Evolutionary conservation across 2,888 invertebrate species (phyloP).

Genomic region (Morinoia aosen): DNA sequence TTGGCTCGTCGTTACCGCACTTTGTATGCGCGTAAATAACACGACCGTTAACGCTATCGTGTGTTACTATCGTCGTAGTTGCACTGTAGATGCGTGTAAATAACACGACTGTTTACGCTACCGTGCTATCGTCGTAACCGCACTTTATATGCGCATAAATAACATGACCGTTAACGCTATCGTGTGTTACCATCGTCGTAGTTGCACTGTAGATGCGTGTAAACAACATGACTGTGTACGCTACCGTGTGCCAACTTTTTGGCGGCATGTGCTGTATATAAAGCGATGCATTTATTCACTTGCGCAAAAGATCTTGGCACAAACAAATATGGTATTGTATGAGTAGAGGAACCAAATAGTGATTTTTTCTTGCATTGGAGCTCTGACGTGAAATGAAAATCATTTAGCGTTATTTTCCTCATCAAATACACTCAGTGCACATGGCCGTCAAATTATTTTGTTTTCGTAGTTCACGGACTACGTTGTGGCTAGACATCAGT

Average conservation of each 20-base stretch:
- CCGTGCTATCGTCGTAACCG: background rate
- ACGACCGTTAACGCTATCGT: background rate
- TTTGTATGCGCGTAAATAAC: background rate
- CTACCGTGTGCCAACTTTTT: background rate
- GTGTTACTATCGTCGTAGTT: background rate
- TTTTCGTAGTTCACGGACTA: background rate
- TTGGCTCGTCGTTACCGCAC: background rate
- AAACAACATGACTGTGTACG: background rate
- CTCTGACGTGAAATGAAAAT: background rate
- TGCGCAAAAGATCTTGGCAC: background rate
- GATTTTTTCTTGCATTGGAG: background rate
- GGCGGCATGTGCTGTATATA: background rate
- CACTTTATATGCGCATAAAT: background rate
- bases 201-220: background rate
- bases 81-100: background rate
- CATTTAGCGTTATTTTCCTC: background rate
- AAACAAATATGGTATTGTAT: background rate
- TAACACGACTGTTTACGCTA: background rate
- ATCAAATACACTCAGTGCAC: background rate
- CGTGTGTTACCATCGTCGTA: background rate
- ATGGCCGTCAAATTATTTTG: background rate
- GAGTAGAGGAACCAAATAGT: background rate
- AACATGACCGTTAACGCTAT: background rate
- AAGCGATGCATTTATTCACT: background rate
- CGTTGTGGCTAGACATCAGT: no score